phyloP scores from a whole-genome alignment of 1,140 invertebrate species.

The Ceratina australensis region DNA sequence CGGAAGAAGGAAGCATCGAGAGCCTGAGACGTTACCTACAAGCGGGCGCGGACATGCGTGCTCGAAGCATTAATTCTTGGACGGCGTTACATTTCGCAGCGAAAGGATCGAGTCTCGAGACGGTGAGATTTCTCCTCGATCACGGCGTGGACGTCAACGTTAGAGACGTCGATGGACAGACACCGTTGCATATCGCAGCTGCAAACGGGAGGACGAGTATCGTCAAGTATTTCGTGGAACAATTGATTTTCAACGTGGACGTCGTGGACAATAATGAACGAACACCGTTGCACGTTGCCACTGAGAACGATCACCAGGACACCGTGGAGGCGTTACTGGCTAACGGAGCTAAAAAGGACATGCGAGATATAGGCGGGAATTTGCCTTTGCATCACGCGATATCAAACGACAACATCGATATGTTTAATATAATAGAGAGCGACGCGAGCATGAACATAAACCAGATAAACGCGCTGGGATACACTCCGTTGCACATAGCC shows the following conservation, averaged over 20 bases:
- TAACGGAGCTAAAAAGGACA: conserved; percentile 20
- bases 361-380: conserved; percentile 20
- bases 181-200: conserved; percentile 32
- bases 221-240: conserved; percentile 17
- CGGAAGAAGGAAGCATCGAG: conserved; percentile 29
- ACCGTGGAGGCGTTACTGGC: conserved; percentile 71
- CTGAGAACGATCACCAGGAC: conserved; percentile 35
- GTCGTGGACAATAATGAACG: conserved; percentile 3
- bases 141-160: conserved; percentile 39
- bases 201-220: conserved; percentile 13
- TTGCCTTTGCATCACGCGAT: conserved; percentile 58
- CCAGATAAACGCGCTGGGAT: background rate
- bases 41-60: conserved; percentile 57
- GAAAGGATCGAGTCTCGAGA: conserved; percentile 41
- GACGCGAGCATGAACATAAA: conserved; percentile 40
- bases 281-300: conserved; percentile 47
- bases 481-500: conserved; percentile 45
- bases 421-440: conserved; percentile 51
- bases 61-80: conserved; percentile 40
- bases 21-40: conserved; percentile 6
- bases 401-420: conserved; percentile 44
- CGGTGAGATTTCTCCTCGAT: conserved; percentile 51
- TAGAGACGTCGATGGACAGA: conserved; percentile 43
- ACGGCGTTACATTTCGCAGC: conserved; percentile 57
- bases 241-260: background rate